Base-by-base conservation (phyloP, 2,888 invertebrate species). In the Drosophila dives region DNA sequence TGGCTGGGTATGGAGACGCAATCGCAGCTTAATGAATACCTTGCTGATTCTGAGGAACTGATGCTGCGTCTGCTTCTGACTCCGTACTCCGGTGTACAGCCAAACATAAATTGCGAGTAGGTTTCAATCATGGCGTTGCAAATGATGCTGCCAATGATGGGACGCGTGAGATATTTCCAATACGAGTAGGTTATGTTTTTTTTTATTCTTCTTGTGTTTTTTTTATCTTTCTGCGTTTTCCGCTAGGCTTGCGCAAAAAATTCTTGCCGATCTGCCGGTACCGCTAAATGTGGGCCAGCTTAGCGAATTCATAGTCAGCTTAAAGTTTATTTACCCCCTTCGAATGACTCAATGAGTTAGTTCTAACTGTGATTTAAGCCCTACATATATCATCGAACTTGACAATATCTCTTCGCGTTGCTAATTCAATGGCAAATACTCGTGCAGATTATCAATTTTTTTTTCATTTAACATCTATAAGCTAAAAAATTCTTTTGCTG, bases 91-190 rank as follows among this genome's bases (percentile, higher is more conserved):
- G 34, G 49, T 49, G 55, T 72, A 82, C 69, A 69, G 74, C 66
- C 55, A 60, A 65, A 60, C 74, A 66, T 71, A 89, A 81, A 89
- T 85, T 89, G 72, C 85, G 77, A 72, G 89, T 84, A 64, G 70
- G 64, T 77, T 87, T 71, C 87, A 78, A 75, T 73, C 78, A 84
- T 81, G 84, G 85, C 81, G 70, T 74, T 80, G 83, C 80, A 58
- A 76, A 71, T 79, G 73, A 75, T 71, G 86, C 64, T 75, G 67
- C 75, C 73, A 75, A 68, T 75, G 83, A 79, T 86, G 77, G 68
- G 74, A 77, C 84, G 82, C 87, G 89, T 86, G 84, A 89, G 90
- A 90, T 90, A 88, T 87, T 89, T 87, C 70, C 85, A 85, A 87
- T 89, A 72, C 80, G 71, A 74, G 64, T 76, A 72, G 72, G 61